Evolutionary conservation across 2,797 vertebrate genomes (phyloP), one percentile per base, ranked within the genome.

Genomic region (Nannoperca australis): DNA sequence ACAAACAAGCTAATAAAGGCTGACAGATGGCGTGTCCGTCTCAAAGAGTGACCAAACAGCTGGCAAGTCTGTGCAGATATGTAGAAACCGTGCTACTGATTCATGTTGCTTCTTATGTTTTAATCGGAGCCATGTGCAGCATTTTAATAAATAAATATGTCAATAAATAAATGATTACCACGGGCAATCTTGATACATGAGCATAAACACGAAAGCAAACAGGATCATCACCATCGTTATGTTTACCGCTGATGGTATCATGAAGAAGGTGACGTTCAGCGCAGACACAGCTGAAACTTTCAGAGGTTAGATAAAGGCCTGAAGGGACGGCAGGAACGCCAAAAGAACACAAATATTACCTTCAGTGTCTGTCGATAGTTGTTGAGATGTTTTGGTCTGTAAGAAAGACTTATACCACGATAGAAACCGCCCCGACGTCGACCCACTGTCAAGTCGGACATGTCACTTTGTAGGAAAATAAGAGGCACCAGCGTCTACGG

Each of bases 21-120:
- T 64, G 73, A 78, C 80, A 80, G 66, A 78, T 85, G 76, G 64
- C 24, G 0, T 2, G 61, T 56, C 18, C n/a, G 55, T 77, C 24
- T 59, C n/a, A 44, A 49, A 54, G 27, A 70, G 30, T 24, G 38
- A 27, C 54, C 63, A 72, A 76, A 71, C 49, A 64, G 53, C 77
- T 76, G 72, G 42, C n/a, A 13, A 56, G 64, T 59, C 0, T 30
- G 18, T 69, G 55, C 45, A 51, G 24, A 61, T 62, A 36, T n/a
- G 17, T 13, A 56, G 17, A 69, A 17, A 7, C 42, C 14, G 18
- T 8, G 12, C 27, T 55, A 20, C 24, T 7, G 30, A 14, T 36
- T 20, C 32, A 27, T 50, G 22, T 38, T 20, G 4, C 32, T 24
- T 22, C n/a, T 30, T 11, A 56, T 51, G 27, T 63, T 53, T 45